These are phyloP conservation scores for Cheilosia vernalis DNA, from an alignment of 2,888 invertebrate species.

Conservation along the genomic window DNA sequence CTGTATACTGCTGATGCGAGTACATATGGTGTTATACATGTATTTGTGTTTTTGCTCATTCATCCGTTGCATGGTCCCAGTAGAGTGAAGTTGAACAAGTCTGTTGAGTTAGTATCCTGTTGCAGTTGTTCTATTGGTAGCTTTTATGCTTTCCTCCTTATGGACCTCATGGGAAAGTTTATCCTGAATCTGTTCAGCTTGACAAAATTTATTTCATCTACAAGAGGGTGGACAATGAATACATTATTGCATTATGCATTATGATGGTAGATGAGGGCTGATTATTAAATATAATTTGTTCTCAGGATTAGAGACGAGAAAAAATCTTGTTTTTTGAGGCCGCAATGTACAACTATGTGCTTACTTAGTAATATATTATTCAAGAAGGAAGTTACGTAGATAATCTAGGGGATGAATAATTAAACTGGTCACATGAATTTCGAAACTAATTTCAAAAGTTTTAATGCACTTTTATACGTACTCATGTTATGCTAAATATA, in stretches of 20 bases:
- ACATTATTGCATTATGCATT: not conserved
- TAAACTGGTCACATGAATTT: no score
- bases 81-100: conserved; percentile 21
- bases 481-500: no score
- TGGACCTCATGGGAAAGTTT: conserved; percentile 23
- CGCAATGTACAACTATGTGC: not conserved
- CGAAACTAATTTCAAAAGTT: no score
- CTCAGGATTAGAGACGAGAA: not conserved
- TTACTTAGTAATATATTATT: no score
- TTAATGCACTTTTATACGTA: no score
- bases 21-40: conserved; percentile 6
- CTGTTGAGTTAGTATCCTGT: conserved; percentile 17
- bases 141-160: not conserved
- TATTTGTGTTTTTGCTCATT: conserved; percentile 13
- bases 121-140: conserved; percentile 16
- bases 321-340: not conserved
- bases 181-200: conserved; percentile 25
- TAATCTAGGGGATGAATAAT: no score
- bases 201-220: conserved; percentile 6
- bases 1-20: not conserved
- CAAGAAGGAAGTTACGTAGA: no score
- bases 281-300: conserved; percentile 23
- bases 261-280: conserved; percentile 15
- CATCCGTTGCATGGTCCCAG: conserved; percentile 10
- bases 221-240: not conserved